Conservation (phyloP, 1,140 invertebrate species). For the Bradynema listronoti region DNA sequence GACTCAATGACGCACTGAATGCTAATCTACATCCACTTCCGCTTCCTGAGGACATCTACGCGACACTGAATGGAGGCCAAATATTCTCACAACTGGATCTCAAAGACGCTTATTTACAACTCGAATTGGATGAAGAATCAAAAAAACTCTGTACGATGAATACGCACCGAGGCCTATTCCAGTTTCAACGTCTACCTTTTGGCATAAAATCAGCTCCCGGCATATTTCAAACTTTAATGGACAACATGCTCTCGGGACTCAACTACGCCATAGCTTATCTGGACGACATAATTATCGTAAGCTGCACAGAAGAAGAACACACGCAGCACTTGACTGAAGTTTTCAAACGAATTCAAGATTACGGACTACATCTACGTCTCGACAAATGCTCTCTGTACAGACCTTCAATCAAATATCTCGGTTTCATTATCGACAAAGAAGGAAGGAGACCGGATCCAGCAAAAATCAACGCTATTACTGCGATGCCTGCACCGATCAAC, state of each 20-base stretch:
- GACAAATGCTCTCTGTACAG: too few species aligned
- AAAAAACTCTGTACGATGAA: slow-evolving; percentile 34
- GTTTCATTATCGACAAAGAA: too few species aligned
- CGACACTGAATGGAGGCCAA: slow-evolving; percentile 34
- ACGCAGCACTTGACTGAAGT: too few species aligned
- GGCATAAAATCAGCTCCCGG: slow-evolving; percentile 60
- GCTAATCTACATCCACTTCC: slow-evolving; percentile 42
- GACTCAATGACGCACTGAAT: slow-evolving; percentile 44
- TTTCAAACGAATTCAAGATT: too few species aligned
- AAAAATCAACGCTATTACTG: too few species aligned
- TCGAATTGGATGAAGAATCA: slow-evolving; percentile 37
- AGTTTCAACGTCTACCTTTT: slow-evolving; percentile 58
- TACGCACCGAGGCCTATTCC: slow-evolving; percentile 37
- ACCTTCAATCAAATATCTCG: too few species aligned
- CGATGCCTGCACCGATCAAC: too few species aligned
- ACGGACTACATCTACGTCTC: too few species aligned
- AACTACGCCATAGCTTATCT: slow-evolving; percentile 37
- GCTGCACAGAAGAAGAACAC: not conserved
- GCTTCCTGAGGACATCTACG: slow-evolving; percentile 48
- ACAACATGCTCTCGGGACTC: slow-evolving; percentile 56
- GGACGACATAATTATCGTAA: slow-evolving; percentile 26
- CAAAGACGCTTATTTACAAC: slow-evolving; percentile 34
- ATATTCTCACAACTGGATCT: slow-evolving; percentile 53
- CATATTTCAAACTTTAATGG: slow-evolving; percentile 63
- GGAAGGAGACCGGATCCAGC: too few species aligned